Conservation (phyloP, 2,113 vertebrate species). For the Brachypteracias leptosomus region DNA sequence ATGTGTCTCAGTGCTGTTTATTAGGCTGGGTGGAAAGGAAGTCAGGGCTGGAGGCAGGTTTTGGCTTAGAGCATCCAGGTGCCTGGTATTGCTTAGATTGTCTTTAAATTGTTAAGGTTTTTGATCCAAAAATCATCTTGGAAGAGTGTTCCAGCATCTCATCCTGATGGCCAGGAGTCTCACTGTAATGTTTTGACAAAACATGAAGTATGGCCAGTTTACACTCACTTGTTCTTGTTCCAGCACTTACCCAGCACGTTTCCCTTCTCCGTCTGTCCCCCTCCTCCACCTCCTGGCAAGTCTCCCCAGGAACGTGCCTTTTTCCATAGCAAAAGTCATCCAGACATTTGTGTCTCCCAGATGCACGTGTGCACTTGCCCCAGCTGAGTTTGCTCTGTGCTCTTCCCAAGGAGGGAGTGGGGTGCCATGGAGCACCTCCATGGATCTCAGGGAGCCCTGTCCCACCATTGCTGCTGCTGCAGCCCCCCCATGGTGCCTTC, state of each 20-base stretch:
- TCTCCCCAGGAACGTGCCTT: neutral
- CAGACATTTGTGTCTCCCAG: neutral
- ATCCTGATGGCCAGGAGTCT: neutral
- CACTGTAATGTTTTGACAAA: neutral
- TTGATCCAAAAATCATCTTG: neutral
- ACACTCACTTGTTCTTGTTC: neutral
- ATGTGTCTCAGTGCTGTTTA: neutral
- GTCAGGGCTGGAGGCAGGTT: neutral
- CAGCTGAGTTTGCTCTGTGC: neutral
- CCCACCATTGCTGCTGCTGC: neutral
- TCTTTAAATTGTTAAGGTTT: neutral
- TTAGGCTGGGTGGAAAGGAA: neutral
- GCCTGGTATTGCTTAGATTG: neutral
- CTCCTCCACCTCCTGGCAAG: neutral
- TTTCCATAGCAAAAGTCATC: neutral
- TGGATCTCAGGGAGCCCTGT: neutral
- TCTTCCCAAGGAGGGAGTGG: neutral
- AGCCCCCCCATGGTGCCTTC: neutral
- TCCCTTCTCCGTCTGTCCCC: neutral
- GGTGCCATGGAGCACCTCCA: accelerated
- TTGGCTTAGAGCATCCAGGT: neutral
- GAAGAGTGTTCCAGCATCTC: neutral
- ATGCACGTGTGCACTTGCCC: neutral
- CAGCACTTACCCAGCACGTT: neutral
- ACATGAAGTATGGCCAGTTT: neutral